These are phyloP conservation scores for Ormyrus pomaceus DNA, from an alignment of 2,888 invertebrate genomes.

Conservation along the genomic window DNA sequence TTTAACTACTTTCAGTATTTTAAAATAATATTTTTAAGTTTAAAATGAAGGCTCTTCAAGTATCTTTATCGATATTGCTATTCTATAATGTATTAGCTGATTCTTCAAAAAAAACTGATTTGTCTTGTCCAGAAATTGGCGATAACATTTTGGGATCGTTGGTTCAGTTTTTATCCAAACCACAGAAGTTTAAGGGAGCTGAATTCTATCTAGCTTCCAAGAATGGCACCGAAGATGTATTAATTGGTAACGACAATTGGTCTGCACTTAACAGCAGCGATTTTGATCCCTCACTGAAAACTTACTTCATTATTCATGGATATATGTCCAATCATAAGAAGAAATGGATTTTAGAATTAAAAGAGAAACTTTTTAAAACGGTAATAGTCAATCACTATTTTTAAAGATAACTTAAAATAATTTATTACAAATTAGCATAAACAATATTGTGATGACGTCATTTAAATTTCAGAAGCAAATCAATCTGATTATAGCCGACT, in stretches of 20 bases:
- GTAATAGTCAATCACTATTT: slow-evolving; percentile 4
- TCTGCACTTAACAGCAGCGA: not conserved
- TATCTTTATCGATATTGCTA: too few relatives aligned
- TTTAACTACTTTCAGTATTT: too few relatives aligned
- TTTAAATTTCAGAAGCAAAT: not conserved
- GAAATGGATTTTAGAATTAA: not conserved
- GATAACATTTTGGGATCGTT: not conserved
- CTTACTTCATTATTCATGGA: slow-evolving; percentile 13
- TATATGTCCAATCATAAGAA: not conserved
- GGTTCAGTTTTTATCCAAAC: not conserved
- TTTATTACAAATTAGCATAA: not conserved
- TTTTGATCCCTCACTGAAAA: slow-evolving; percentile 1
- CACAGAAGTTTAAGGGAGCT: not conserved
- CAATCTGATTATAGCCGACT: slow-evolving; percentile 22
- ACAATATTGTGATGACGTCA: not conserved
- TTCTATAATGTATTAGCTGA: too few relatives aligned
- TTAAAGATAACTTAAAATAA: not conserved
- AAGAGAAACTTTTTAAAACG: slow-evolving; percentile 4
- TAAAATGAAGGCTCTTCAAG: too few relatives aligned
- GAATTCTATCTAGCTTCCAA: not conserved
- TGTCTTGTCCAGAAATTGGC: not conserved
- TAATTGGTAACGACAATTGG: slow-evolving; percentile 6
- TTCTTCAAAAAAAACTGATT: not conserved
- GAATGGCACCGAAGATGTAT: not conserved
- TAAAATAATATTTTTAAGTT: too few relatives aligned